phyloP scores from a whole-genome alignment of 2,113 vertebrate species.

The Natator depressus region DNA sequence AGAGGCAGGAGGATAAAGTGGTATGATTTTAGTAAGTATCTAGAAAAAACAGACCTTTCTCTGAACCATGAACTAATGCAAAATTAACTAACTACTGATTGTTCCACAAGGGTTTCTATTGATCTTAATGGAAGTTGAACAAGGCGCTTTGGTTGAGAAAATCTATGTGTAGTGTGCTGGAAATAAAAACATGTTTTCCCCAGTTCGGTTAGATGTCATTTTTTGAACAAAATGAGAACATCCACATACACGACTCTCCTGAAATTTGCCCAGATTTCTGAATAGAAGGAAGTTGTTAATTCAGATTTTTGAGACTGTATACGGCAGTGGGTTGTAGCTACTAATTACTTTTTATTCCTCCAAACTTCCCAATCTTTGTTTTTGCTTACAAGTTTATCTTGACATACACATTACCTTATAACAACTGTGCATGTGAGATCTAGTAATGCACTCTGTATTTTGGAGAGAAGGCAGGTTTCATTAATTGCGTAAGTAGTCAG shows the following conservation, averaged over 20 bases:
- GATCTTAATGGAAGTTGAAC: not conserved
- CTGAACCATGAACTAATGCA: not conserved
- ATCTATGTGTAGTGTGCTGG: not conserved
- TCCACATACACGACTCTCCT: rapidly evolving
- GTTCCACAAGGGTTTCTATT: rapidly evolving
- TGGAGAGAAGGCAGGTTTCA: not conserved
- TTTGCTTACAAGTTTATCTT: not conserved
- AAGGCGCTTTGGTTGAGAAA: not conserved
- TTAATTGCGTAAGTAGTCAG: not conserved
- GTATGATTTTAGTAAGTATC: not conserved
- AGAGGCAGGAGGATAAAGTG: not conserved
- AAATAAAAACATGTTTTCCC: not conserved
- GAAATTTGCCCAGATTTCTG: not conserved
- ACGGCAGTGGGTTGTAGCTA: not conserved
- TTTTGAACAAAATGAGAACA: not conserved
- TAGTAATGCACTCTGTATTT: not conserved
- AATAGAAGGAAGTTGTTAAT: not conserved
- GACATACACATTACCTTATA: not conserved
- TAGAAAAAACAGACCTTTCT: not conserved
- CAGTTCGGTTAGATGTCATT: not conserved
- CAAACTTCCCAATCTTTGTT: not conserved
- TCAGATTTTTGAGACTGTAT: not conserved
- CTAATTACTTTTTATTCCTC: not conserved
- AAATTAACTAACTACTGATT: not conserved
- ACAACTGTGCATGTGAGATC: not conserved